A percentile compares a stretch with the other conserved stretches of the same genome.
Conservation (phyloP, 2,113 vertebrate genomes). For the Oreochromis aureus region DNA sequence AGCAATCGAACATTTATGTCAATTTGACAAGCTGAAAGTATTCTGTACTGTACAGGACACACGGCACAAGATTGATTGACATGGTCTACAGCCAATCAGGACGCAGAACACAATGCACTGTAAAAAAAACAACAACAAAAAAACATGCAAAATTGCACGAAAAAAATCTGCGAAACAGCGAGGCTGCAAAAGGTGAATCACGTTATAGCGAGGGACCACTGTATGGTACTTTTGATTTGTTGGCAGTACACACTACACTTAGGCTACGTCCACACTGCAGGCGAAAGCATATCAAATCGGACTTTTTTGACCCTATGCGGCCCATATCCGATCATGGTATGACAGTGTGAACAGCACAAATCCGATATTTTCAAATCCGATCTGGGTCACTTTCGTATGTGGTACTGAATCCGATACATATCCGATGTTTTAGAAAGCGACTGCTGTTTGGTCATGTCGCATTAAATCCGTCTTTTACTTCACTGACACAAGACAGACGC, state of each 20-base stretch:
- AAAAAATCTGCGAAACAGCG: not conserved
- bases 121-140: not conserved
- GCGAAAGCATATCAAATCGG: too few relatives aligned
- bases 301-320: too few relatives aligned
- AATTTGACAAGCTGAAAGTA: not conserved
- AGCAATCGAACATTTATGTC: not conserved
- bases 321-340: too few relatives aligned
- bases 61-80: not conserved
- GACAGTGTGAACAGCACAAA: too few relatives aligned
- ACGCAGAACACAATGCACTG: fast-evolving
- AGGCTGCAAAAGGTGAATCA: not conserved
- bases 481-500: too few relatives aligned
- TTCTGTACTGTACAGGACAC: not conserved
- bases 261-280: too few relatives aligned
- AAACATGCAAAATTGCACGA: not conserved
- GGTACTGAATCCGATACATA: too few relatives aligned
- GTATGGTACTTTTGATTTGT: not conserved
- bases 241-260: not conserved
- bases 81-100: not conserved
- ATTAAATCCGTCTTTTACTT: too few relatives aligned
- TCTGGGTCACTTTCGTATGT: too few relatives aligned
- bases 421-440: too few relatives aligned
- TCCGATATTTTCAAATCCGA: too few relatives aligned
- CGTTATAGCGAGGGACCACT: not conserved
- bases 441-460: too few relatives aligned